Evolutionary conservation across 1,140 invertebrate genomes (phyloP), one percentile per base, ranked within the genome.

Genomic region (Dolichoris vasculosae): DNA sequence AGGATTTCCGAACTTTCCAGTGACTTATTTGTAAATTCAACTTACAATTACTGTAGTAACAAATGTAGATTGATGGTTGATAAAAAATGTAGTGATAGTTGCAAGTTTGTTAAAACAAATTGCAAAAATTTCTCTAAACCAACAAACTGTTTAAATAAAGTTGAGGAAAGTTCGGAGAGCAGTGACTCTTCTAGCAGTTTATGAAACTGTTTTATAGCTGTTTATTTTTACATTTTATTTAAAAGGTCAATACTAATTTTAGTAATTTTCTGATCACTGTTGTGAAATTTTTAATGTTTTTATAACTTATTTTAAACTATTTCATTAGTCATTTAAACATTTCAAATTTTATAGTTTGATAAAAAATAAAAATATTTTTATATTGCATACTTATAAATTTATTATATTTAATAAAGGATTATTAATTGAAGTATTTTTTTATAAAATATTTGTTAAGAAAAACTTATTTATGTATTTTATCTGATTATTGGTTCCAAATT

Each of bases 301-400:
- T 43, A 26, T 43, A 67, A 43, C n/a, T 23, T 73, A 26, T 26
- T 40, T 73, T 40, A 38, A 38, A 40, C 40, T 20, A 26, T 26
- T 38, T 73, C 23, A 43, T 73, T 40, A 43, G 38, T 1, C 23
- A 26, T 26, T 40, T 73, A 43, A 73, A 73, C 0, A 8, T 73
- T 73, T 6, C 8, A 73, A 38, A 73, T 73, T 40, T 73, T 40
- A 73, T 38, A 43, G 38, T 26, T 73, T 23, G 8, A 43, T 38
- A 8, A 40, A 73, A 73, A 73, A 20, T 40, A 73, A 73, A 51
- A 51, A 76, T 48, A 76, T 76, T 76, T 76, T 76, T 76, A 76
- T 7, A 11, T 73, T 73, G 35, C 40, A 73, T 73, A 23, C 20
- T 32, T 40, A 71, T 23, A 38, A 40, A 73, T 40, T 38, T 43